Base-by-base conservation (phyloP, 2,888 invertebrate species). In the Latrodectus hesperus region DNA sequence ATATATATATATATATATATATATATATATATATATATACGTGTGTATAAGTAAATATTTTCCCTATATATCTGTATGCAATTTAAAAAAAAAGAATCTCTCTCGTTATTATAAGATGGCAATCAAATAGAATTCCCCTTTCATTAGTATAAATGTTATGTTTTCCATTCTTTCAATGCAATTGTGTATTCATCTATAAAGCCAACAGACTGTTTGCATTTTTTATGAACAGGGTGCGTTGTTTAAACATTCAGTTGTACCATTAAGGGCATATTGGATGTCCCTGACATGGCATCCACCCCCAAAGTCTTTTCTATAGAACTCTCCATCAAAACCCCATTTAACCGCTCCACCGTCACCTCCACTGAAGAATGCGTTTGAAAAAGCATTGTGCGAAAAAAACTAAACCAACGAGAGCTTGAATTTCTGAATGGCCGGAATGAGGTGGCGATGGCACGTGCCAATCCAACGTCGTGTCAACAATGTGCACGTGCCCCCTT, bases 401-500 rank as follows among this genome's bases (percentile, higher is more conserved):
- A 16, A 16, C 60, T 22, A 74, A 77, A n/a, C n/a, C 26, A 53
- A 16, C 64, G 51, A 17, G 53, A 49, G 79, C 81, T 81, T 81
- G 72, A 81, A 81, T 81, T 81, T 81, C 81, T 49, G 17, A 52
- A 26, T 68, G 60, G 64, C 64, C 17, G 55, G 68, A 12, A 16
- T 67, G 67, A 67, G 67, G 67, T 73, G 67, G 82, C 16, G 67
- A 53, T 72, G 49, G 55, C 79, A 67, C 84, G 72, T 84, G 83
- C 38, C 9, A 16, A 67, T 75, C 75, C 68, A 53, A 70, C 70
- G 64, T 78, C 73, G 16, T 71, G 85, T 78, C 78, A 68, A 85
- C 73, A 85, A 85, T 74, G 78, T 72, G 79, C 85, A 80, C 79
- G 85, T 80, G 79, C 74, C 85, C 68, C 67, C 17, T 53, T 80